A percentile compares a stretch with the other conserved stretches of the same genome.
Conservation (phyloP, 2,797 vertebrate species). For the Lagorchestes hirsutus region DNA sequence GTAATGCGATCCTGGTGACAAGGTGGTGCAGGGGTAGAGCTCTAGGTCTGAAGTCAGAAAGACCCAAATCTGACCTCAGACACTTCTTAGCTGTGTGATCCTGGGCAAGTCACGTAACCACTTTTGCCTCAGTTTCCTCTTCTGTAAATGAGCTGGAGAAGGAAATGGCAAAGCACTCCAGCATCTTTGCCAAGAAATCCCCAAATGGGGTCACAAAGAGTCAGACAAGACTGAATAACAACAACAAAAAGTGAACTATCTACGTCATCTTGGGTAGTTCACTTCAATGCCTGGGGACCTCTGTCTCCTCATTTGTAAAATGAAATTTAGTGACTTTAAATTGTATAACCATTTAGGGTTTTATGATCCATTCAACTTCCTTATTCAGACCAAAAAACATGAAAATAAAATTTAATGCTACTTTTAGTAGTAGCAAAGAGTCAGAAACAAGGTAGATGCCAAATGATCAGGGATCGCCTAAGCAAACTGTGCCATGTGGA, state of each 20-base stretch:
- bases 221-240: background rate
- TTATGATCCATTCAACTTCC: background rate
- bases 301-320: background rate
- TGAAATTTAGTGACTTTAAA: background rate
- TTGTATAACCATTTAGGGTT: background rate
- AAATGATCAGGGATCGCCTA: background rate
- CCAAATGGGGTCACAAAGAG: background rate
- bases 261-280: background rate
- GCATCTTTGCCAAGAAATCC: background rate
- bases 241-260: background rate
- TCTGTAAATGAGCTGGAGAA: background rate
- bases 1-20: background rate
- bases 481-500: background rate
- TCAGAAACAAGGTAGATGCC: background rate
- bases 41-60: background rate
- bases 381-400: background rate
- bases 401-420: background rate
- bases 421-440: background rate
- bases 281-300: background rate
- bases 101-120: background rate
- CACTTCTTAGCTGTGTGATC: background rate
- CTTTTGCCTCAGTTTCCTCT: background rate
- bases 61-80: background rate
- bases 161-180: background rate
- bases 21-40: background rate